Conservation (phyloP, 2,888 invertebrate genomes). For the Euproctis similis region DNA sequence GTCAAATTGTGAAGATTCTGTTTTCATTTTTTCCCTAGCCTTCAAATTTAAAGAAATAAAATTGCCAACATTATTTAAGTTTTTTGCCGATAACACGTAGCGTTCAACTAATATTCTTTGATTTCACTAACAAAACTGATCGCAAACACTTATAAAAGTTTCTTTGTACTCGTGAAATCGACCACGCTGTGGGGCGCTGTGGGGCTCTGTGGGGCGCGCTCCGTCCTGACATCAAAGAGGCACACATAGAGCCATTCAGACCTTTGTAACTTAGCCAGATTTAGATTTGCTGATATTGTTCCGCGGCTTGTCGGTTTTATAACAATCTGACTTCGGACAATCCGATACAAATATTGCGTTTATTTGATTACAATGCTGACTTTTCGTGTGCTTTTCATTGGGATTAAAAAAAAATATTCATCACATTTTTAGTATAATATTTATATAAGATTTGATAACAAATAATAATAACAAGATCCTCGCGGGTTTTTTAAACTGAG, state of each 20-base stretch:
- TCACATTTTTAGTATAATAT: too few relatives aligned
- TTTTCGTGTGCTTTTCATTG: too few relatives aligned
- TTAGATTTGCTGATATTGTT: slow-evolving; percentile 18
- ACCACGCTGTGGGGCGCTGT: slow-evolving; percentile 11
- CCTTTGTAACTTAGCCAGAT: slow-evolving; percentile 23
- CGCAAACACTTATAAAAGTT: slow-evolving; percentile 15
- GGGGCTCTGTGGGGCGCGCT: slow-evolving; percentile 8
- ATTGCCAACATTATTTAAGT: neutral
- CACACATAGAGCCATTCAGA: slow-evolving; percentile 12
- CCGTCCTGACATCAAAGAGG: slow-evolving; percentile 20
- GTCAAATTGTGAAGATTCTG: too few relatives aligned
- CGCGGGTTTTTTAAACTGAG: too few relatives aligned
- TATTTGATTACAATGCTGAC: too few relatives aligned
- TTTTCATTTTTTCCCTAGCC: too few relatives aligned
- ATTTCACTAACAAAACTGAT: slow-evolving; percentile 12
- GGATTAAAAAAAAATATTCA: too few relatives aligned
- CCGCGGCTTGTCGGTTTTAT: slow-evolving; percentile 5
- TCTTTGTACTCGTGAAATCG: slow-evolving; percentile 15
- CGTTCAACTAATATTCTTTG: slow-evolving; percentile 7
- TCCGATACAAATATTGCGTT: too few relatives aligned
- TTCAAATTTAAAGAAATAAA: too few relatives aligned
- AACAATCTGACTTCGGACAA: slow-evolving; percentile 7
- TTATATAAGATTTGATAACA: too few relatives aligned
- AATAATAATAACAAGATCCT: too few relatives aligned
- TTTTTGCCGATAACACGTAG: too few relatives aligned